phyloP scores from a whole-genome alignment of 2,113 vertebrate genomes.

The Haemorhous mexicanus region DNA sequence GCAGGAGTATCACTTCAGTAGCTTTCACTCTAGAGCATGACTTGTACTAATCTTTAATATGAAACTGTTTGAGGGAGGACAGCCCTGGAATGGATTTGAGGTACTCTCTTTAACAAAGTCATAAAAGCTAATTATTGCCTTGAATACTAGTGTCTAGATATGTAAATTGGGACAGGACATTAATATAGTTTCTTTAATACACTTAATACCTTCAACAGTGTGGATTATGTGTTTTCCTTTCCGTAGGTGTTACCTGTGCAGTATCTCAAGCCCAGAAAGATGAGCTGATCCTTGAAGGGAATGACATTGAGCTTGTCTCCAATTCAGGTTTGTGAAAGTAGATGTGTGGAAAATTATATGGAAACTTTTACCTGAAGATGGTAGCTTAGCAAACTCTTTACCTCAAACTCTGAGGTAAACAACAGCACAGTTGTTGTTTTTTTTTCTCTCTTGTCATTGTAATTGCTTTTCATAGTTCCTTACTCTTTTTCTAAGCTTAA shows the following conservation, averaged over 20 bases:
- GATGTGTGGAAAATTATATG: neutral
- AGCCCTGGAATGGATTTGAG: neutral
- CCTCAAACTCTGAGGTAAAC: neutral
- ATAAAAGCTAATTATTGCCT: neutral
- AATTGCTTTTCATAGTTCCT: neutral
- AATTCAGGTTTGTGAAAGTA: conserved; percentile 86
- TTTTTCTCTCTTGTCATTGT: neutral
- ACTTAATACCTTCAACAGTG: fast-evolving
- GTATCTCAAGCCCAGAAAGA: conserved; percentile 94
- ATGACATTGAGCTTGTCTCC: conserved; percentile 96
- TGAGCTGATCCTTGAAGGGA: conserved; percentile 95
- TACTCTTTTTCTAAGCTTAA: neutral
- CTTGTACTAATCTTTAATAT: neutral
- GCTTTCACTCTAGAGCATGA: neutral
- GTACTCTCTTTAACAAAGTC: neutral
- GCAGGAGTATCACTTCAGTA: neutral
- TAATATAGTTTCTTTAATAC: neutral
- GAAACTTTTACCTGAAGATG: neutral
- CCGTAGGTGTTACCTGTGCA: conserved; percentile 86
- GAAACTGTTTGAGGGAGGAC: neutral
- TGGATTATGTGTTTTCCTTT: neutral
- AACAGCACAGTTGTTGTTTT: neutral
- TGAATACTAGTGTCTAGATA: neutral
- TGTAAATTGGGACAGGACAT: neutral
- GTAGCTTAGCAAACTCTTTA: neutral